Percentiles rank a stretch among this genome's conserved stretches.
These are phyloP conservation scores for Noctilio leporinus DNA, from an alignment of 2,113 vertebrate genomes.

Conservation along the genomic window DNA sequence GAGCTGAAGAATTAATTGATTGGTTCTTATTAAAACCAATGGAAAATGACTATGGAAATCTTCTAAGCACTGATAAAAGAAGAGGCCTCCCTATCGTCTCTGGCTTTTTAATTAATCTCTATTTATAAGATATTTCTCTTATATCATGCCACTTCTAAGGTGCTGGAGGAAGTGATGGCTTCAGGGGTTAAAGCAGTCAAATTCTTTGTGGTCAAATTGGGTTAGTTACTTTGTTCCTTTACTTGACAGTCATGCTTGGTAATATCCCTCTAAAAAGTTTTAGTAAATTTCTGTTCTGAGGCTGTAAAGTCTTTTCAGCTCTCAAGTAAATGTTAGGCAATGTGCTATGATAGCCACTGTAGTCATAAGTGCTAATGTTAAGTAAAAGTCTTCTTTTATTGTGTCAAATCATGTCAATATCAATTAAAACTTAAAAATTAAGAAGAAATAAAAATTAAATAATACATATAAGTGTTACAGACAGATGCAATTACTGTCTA, in stretches of 20 bases:
- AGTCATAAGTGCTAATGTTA: neutral
- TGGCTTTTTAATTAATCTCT: neutral
- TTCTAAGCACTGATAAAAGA: constrained; percentile 31
- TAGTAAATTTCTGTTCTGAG: neutral
- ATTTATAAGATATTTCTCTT: neutral
- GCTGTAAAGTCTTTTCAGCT: neutral
- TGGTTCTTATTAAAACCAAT: constrained; percentile 46
- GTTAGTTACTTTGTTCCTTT: neutral
- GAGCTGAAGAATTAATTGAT: constrained; percentile 14
- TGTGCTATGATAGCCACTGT: neutral
- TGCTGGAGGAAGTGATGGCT: neutral
- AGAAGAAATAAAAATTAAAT: neutral
- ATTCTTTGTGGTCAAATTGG: neutral
- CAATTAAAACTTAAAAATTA: neutral
- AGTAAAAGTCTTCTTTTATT: neutral
- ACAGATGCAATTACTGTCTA: neutral
- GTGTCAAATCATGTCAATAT: neutral
- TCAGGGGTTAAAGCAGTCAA: neutral
- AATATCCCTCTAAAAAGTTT: neutral
- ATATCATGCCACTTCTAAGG: neutral
- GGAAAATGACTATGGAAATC: constrained; percentile 20
- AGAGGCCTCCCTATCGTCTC: neutral
- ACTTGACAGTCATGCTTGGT: neutral
- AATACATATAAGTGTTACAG: neutral
- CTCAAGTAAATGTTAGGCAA: neutral